A percentile compares a stretch with the other conserved stretches of the same genome.
phyloP scores from a whole-genome alignment of 2,888 invertebrate genomes.

The Scaptomyza caliginosa region DNA sequence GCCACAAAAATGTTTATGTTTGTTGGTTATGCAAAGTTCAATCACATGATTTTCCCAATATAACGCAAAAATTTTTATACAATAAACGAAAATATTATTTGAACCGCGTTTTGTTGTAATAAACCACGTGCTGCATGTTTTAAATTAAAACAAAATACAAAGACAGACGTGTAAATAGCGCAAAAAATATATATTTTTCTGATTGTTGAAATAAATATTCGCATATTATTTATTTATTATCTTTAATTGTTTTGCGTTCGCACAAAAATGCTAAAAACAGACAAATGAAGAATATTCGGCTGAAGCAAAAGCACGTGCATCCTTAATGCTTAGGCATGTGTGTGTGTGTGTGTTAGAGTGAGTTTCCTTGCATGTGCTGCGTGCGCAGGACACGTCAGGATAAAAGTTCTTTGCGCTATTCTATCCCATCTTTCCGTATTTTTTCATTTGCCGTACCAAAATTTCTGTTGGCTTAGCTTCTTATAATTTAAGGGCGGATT shows the following conservation, averaged over 20 bases:
- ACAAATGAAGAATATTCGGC: constrained; percentile 23
- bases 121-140: constrained; percentile 39
- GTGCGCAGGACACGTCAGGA: constrained; percentile 77
- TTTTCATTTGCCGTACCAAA: constrained; percentile 56
- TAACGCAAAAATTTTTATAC: background rate
- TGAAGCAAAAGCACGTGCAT: constrained; percentile 69
- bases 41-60: constrained; percentile 16
- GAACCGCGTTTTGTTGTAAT: background rate
- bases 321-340: constrained; percentile 18
- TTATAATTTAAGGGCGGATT: constrained; percentile 66
- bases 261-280: constrained; percentile 45
- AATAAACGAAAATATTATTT: background rate
- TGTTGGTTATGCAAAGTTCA: constrained; percentile 38
- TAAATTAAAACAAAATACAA: constrained; percentile 2
- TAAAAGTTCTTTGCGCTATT: constrained; percentile 39
- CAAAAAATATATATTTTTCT: constrained; percentile 41
- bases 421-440: constrained; percentile 12
- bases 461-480: constrained; percentile 72
- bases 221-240: constrained; percentile 19
- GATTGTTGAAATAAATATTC: constrained; percentile 28
- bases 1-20: constrained; percentile 32
- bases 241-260: constrained; percentile 20
- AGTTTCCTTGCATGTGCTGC: constrained; percentile 39
- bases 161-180: constrained; percentile 27
- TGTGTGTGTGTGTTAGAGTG: constrained; percentile 7